phyloP scores from a whole-genome alignment of 2,113 vertebrate species.

The Paradisaea rubra region DNA sequence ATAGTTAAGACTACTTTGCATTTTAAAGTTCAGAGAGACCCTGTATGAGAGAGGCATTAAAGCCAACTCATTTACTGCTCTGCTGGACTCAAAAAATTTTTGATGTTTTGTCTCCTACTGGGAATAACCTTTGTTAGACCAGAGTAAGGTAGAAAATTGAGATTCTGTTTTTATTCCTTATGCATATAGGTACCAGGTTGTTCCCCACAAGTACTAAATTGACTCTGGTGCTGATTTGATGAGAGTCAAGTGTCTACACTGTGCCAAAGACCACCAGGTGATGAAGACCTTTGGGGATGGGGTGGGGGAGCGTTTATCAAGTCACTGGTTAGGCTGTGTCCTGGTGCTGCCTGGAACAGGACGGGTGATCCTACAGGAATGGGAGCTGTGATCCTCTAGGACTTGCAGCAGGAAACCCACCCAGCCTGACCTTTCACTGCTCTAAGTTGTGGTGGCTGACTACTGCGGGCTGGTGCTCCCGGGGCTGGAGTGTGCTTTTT shows the following conservation, averaged over 20 bases:
- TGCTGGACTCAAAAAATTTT: neutral
- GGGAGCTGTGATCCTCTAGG: neutral
- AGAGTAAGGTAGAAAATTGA: neutral
- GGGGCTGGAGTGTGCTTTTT: neutral
- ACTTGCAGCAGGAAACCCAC: neutral
- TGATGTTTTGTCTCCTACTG: neutral
- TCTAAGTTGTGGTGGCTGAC: neutral
- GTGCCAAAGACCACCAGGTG: neutral
- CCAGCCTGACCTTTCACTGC: constrained; percentile 19
- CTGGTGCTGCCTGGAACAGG: neutral
- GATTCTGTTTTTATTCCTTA: neutral
- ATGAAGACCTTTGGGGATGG: neutral
- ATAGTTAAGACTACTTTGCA: neutral
- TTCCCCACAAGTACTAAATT: neutral
- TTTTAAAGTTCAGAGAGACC: neutral
- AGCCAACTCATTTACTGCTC: neutral
- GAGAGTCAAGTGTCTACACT: neutral
- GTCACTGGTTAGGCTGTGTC: neutral
- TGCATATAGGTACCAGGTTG: neutral
- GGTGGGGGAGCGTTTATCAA: neutral
- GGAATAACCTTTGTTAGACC: neutral
- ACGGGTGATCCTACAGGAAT: neutral
- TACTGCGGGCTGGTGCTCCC: neutral
- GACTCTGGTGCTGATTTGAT: neutral
- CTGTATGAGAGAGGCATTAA: neutral